Evolutionary conservation across 2,113 vertebrate species (phyloP).

Genomic region (Clarias gariepinus): DNA sequence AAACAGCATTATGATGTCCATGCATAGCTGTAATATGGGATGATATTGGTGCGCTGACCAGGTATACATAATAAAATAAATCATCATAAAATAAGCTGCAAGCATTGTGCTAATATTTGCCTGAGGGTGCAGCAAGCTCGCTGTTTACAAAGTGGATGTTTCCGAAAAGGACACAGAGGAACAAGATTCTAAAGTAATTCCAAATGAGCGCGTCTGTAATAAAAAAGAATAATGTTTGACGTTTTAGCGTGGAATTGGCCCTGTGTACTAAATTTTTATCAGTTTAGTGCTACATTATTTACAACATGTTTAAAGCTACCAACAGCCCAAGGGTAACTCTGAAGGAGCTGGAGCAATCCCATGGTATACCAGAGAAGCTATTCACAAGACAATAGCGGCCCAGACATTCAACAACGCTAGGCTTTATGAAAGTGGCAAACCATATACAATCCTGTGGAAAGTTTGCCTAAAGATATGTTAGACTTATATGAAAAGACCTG

Average conservation of each 20-base stretch:
- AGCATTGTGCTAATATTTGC: conserved; percentile 71
- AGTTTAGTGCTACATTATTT: not conserved
- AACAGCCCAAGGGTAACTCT: not conserved
- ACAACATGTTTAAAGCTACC: not conserved
- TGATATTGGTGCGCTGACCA: not conserved
- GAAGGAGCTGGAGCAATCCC: not conserved
- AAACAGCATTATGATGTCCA: not conserved
- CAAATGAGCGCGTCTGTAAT: not conserved
- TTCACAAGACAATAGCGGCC: too few species aligned
- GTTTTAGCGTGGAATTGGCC: not conserved
- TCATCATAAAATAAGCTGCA: conserved; percentile 35
- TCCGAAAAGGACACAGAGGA: conserved; percentile 28
- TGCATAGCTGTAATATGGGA: not conserved
- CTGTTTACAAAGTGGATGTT: conserved; percentile 40
- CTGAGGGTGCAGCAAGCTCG: conserved; percentile 60
- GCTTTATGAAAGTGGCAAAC: not conserved
- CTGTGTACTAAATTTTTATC: not conserved
- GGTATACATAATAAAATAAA: conserved; percentile 17
- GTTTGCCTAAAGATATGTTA: not conserved
- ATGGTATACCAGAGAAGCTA: not conserved
- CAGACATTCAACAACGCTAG: too few species aligned
- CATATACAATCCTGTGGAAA: not conserved
- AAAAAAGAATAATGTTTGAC: not conserved
- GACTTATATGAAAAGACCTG: not conserved
- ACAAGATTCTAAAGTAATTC: not conserved